phyloP scores from a whole-genome alignment of 1,140 invertebrate species.

The Drosophila sturtevanti region DNA sequence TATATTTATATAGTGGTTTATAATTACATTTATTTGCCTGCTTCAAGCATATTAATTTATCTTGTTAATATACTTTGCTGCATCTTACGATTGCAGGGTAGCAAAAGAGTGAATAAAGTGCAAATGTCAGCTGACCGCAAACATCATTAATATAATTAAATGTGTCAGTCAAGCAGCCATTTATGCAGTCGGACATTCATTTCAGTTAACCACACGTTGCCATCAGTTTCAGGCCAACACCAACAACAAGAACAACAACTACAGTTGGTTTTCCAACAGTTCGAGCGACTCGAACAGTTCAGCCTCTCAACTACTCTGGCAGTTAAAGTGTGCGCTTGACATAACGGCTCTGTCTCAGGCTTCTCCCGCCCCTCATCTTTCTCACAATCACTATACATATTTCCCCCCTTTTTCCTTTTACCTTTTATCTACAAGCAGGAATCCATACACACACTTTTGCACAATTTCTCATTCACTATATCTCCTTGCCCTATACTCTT shows the following conservation, averaged over 20 bases:
- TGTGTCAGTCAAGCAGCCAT: constrained; percentile 80
- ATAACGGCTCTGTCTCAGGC: constrained; percentile 52
- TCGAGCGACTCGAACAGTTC: neutral
- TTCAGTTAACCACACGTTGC: constrained; percentile 69
- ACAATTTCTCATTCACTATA: neutral
- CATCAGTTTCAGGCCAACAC: constrained; percentile 32
- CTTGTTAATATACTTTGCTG: neutral
- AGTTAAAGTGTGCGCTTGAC: constrained; percentile 74
- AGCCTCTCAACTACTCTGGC: constrained; percentile 41
- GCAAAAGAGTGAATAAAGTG: constrained; percentile 72
- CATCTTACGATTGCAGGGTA: neutral
- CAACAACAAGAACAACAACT: constrained; percentile 35
- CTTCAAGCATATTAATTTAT: too few species aligned
- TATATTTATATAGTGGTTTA: too few species aligned
- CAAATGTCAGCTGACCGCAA: constrained; percentile 82
- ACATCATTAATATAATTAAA: constrained; percentile 82
- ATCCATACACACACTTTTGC: constrained; percentile 8
- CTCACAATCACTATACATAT: too few species aligned
- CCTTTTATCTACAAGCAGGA: neutral
- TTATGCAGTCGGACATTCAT: constrained; percentile 75
- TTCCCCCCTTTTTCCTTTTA: constrained; percentile 12
- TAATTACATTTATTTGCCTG: too few species aligned
- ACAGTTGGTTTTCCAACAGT: neutral
- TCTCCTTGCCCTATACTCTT: constrained; percentile 26
- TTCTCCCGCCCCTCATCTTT: constrained; percentile 1